phyloP scores from a whole-genome alignment of 2,113 vertebrate genomes.

The Bufo gargarizans region DNA sequence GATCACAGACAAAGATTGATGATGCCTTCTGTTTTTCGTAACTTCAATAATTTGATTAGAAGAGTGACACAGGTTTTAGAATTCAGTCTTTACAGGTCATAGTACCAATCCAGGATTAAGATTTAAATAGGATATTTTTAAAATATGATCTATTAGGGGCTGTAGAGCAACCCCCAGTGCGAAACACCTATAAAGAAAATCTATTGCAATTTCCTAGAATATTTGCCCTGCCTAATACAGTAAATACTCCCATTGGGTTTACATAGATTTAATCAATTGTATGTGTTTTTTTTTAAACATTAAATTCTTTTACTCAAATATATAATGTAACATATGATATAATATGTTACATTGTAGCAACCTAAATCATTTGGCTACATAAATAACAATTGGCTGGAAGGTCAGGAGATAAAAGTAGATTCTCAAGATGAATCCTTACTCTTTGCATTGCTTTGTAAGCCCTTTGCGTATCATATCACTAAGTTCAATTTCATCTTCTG shows the following conservation, averaged over 20 bases:
- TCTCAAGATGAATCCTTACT: slow-evolving; percentile 4
- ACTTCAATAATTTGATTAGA: not conserved
- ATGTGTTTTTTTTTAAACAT: not conserved
- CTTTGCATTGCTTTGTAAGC: slow-evolving; percentile 52
- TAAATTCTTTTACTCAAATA: not conserved
- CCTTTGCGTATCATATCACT: slow-evolving; percentile 49
- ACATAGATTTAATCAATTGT: slow-evolving; percentile 9
- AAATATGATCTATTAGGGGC: not conserved
- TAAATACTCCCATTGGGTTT: slow-evolving; percentile 5
- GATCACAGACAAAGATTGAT: not conserved
- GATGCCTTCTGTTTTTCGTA: not conserved
- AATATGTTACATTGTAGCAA: not conserved
- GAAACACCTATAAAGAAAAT: slow-evolving; percentile 5
- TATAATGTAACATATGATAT: not conserved
- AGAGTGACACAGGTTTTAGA: not conserved
- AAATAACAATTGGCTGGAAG: slow-evolving; percentile 9
- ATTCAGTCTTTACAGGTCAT: slow-evolving; percentile 3
- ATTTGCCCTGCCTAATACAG: not conserved
- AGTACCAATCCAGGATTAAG: not conserved
- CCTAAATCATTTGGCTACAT: slow-evolving; percentile 6
- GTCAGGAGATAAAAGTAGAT: slow-evolving; percentile 17
- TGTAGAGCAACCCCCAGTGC: not conserved
- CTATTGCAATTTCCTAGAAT: slow-evolving; percentile 14
- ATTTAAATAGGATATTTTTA: not conserved
- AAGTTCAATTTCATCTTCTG: slow-evolving; percentile 54